Base-by-base conservation (phyloP, 2,113 vertebrate genomes). In the Micronycteris hirsuta region DNA sequence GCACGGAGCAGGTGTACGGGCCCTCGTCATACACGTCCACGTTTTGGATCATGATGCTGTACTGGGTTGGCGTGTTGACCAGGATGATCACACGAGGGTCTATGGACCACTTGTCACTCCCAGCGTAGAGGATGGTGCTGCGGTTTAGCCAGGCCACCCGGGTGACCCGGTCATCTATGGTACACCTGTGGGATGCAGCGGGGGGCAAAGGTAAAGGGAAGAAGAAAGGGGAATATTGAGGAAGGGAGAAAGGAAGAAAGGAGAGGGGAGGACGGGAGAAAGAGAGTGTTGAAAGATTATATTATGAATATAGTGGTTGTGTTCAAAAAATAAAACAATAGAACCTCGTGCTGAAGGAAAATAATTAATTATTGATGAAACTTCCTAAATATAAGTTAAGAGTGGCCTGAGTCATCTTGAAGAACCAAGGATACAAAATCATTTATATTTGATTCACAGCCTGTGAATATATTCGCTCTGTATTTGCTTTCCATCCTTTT, bases 141-240 rank as follows among this genome's bases (percentile, higher is more conserved):
- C 99, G 99, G 97, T 99, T 99, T 95, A 99, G 98, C 99, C 99
- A 99, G 0, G 99, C 99, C 65, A 99, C 99, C 41, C 99, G 98
- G 0, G 99, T 99, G 12, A 99, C 99, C 97, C 99, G 98, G 97
- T 99, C 99, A 95, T 99, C 99, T 98, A 99, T 99, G 26, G 98
- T 99, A 98, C 99, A 99, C 98, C 99, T 99, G 98, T 9, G 43
- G 93, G 56, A 9, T 22, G 5, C 43, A 28, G 47, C 3, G n/a
- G 3, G 1, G 0, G 94, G 45, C 3, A 38, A 80, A 11, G 15
- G 4, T 4, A 0, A 43, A 36, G 56, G 70, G 97, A 81, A 96
- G 86, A 85, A 38, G 85, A 28, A 28, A 86, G 36, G 67, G 65
- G 36, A 22, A 65, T 19, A 65, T 52, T 49, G n/a, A 76, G 73